Base-by-base conservation (phyloP, 2,113 vertebrate species). In the Daubentonia madagascariensis region DNA sequence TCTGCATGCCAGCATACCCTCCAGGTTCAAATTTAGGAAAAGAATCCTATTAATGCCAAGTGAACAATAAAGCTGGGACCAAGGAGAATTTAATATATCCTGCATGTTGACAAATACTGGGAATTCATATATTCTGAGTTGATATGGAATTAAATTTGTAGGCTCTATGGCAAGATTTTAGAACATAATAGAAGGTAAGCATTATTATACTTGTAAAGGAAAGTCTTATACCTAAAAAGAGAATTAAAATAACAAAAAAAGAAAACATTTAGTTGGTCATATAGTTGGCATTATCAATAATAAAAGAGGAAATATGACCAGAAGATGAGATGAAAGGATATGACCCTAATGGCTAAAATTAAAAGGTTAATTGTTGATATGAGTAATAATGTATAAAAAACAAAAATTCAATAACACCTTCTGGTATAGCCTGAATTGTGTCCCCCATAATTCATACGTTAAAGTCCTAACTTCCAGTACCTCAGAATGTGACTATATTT, bases 1-100 rank as follows among this genome's bases (percentile, higher is more conserved):
- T 89, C 37, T 92, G 30, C 45, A 48, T 87, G 9, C 17, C 67
- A 90, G 1, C 10, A n/a, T 80, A n/a, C 11, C 54, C 54, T 84
- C 30, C 35, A 81, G 23, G 35, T 81, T 11, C 6, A 83, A 70
- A 68, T 63, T 78, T 87, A 18, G n/a, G 30, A 25, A 23, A 86
- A 72, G 30, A 89, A 75, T 68, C 40, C 16, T 67, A 0, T 76
- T n/a, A 37, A 23, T 75, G 13, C 78, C 43, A 97, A 76, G 20
- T 88, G 25, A 83, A 73, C 25, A 61, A 8, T 75, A 80, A 90
- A 93, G 11, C 50, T 57, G 17, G n/a, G 9, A 61, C 48, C 50
- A 90, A 86, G 72, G 57, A 32, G 65, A 93, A 89, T 97, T 65
- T 65, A 73, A 59, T 93, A 91, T n/a, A 59, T n/a, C 30, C 65